These are phyloP conservation scores for Gibbula magus DNA, from an alignment of 2,888 invertebrate genomes.

Conservation along the genomic window DNA sequence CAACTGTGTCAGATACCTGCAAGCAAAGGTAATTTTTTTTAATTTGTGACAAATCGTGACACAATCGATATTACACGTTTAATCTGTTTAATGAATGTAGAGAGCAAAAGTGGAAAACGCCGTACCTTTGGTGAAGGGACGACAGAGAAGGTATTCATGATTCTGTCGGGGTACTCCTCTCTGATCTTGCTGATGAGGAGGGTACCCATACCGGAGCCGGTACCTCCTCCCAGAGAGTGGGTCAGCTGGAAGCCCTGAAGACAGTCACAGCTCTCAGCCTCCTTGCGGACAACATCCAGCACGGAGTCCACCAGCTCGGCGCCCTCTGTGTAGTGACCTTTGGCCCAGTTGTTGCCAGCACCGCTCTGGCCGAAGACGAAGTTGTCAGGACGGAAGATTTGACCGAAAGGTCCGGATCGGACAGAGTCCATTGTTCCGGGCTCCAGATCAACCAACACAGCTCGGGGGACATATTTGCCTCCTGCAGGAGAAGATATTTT, in stretches of 20 bases:
- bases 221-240: slow-evolving; percentile 88
- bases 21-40: background rate
- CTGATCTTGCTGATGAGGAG: slow-evolving; percentile 95
- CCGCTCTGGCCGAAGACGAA: slow-evolving; percentile 83
- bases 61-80: no score
- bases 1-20: background rate
- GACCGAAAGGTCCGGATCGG: slow-evolving; percentile 91
- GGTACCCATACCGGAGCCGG: slow-evolving; percentile 92
- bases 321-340: slow-evolving; percentile 71
- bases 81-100: no score
- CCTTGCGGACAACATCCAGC: slow-evolving; percentile 70
- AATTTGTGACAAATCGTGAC: no score
- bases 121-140: slow-evolving; percentile 87
- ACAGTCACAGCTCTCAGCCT: slow-evolving; percentile 71
- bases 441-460: slow-evolving; percentile 93
- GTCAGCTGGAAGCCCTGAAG: slow-evolving; percentile 72
- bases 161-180: slow-evolving; percentile 90
- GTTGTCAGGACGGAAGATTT: slow-evolving; percentile 95
- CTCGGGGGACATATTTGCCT: slow-evolving; percentile 94
- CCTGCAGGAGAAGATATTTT: slow-evolving; percentile 34
- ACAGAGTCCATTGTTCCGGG: slow-evolving; percentile 98
- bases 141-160: slow-evolving; percentile 97
- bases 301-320: slow-evolving; percentile 71
- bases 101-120: background rate
- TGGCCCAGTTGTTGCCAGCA: slow-evolving; percentile 72